Percentiles rank a stretch among this genome's conserved stretches.
Evolutionary conservation across 2,888 invertebrate species (phyloP).

Genomic region (Rhagium mordax): DNA sequence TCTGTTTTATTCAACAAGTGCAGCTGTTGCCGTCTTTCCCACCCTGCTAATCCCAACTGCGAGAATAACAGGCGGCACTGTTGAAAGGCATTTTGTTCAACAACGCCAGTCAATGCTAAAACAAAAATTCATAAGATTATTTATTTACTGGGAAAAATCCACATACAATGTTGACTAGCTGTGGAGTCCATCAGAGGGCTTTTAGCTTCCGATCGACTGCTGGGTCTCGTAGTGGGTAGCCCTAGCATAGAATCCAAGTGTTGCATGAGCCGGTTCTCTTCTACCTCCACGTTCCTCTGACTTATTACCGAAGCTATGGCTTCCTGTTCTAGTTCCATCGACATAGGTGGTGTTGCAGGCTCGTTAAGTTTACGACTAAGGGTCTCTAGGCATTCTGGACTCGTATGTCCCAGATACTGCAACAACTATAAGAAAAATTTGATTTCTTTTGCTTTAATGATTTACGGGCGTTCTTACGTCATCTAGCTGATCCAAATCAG

Average conservation of each 20-base stretch:
- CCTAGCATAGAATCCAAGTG: conserved; percentile 63
- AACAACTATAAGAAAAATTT: conserved; percentile 77
- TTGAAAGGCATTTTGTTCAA: conserved; percentile 77
- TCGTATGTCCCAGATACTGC: conserved; percentile 92
- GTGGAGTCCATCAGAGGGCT: conserved; percentile 45
- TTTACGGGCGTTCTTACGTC: conserved; percentile 79
- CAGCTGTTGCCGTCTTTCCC: conserved; percentile 88
- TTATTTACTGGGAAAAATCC: no score
- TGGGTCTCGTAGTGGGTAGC: conserved; percentile 62
- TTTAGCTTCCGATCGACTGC: conserved; percentile 54
- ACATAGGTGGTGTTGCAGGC: conserved; percentile 83
- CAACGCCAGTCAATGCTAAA: conserved; percentile 12
- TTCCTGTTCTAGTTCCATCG: conserved; percentile 85
- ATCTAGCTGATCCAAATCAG: conserved; percentile 93
- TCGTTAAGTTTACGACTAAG: conserved; percentile 83
- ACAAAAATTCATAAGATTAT: no score
- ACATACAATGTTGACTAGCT: conserved; percentile 49
- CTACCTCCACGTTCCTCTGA: conserved; percentile 88
- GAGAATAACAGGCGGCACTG: conserved; percentile 91
- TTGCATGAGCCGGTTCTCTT: conserved; percentile 71
- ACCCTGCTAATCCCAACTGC: conserved; percentile 91
- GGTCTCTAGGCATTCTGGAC: conserved; percentile 86
- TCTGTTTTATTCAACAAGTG: conserved; percentile 92
- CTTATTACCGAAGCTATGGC: conserved; percentile 88
- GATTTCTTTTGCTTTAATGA: conserved; percentile 10